Evolutionary conservation across 2,113 vertebrate genomes (phyloP), one percentile per base, ranked within the genome.

Genomic region (Reinhardtius hippoglossoides): DNA sequence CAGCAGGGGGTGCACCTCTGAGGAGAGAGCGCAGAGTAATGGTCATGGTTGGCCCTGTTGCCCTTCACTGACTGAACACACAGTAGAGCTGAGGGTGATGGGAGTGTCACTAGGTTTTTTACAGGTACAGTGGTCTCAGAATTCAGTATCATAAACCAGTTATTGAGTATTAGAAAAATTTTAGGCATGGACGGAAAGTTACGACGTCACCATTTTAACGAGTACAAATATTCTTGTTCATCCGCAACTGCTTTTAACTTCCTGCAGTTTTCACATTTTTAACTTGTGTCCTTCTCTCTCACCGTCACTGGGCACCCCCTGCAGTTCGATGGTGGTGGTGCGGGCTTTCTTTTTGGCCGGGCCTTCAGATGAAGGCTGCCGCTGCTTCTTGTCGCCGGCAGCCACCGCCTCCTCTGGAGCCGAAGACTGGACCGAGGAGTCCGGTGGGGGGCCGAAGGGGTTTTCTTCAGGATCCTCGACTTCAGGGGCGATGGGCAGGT

Each of bases 381-480:
- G 93, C 83, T 97, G 98, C 89, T 97, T 98, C 74, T 99, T 98
- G 54, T 96, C 95, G 0, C 94, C 92, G 0, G 93, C 82, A 0
- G 91, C 15, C 20, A 86, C 35, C 12, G 79, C 62, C 3, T 99
- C 97, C 0, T 99, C 98, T 0, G 93, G 68, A 20, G 93, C 35
- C 0, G 95, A 88, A 0, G 93, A 87, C 83, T 96, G 96, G 16
- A 81, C 87, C 3, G 96, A 90, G 0, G 97, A 90, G 1, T 99
- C 98, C 0, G 98, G 98, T 0, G 97, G 97, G 3, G 97, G 97
- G 0, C 97, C 97, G 0, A 98, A 98, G 0, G 98, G 98, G 63
- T 98, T 99, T 82, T 99, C 98, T 91, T 99, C 98, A 1, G 97
- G 98, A 74, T 99, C 98, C 79, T 99, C 98, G 9, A 99, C 98